Evolutionary conservation across 2,888 invertebrate genomes (phyloP), one percentile per base, ranked within the genome.

Genomic region (Megastigmus dorsalis): DNA sequence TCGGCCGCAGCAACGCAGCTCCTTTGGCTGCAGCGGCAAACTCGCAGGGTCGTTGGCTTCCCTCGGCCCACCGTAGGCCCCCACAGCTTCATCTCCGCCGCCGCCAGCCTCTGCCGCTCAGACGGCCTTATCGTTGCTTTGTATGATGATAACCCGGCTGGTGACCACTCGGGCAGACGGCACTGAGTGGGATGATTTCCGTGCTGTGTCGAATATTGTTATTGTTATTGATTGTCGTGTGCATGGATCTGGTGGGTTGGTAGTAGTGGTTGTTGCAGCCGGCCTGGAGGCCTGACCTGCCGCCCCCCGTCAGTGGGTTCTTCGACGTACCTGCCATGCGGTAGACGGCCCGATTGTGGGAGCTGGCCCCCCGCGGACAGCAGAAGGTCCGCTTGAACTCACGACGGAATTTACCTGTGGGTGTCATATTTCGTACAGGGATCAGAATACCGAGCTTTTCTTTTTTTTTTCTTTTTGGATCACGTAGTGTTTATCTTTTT

Each of bases 351-450:
- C 83, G 81, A 23, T 76, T 74, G 18, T 70, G 79, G 6, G 78
- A 78, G 57, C 52, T 48, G 1, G 62, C 74, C 3, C 65, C 73
- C 30, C 77, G 69, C 30, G 80, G 72, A 62, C 86, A 85, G 68
- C 85, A 84, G 76, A 89, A 89, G 1, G 88, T 87, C 9, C 88
- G 86, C 7, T 84, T 86, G 80, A 90, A 90, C 78, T 89, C 89
- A 75, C 88, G 88, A 2, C 89, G 88, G 82, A 89, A 90, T 83
- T 89, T 89, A 5, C 89, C 90, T 90, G n/a, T n/a, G n/a, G n/a
- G n/a, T n/a, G n/a, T n/a, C n/a, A n/a, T n/a, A n/a, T n/a, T n/a
- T n/a, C n/a, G n/a, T n/a, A n/a, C n/a, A n/a, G n/a, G n/a, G n/a
- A n/a, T n/a, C n/a, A n/a, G n/a, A n/a, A n/a, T n/a, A n/a, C n/a